A percentile compares a stretch with the other conserved stretches of the same genome.
These are phyloP conservation scores for Orchestia grillus DNA, from an alignment of 1,140 invertebrate genomes.

Conservation along the genomic window DNA sequence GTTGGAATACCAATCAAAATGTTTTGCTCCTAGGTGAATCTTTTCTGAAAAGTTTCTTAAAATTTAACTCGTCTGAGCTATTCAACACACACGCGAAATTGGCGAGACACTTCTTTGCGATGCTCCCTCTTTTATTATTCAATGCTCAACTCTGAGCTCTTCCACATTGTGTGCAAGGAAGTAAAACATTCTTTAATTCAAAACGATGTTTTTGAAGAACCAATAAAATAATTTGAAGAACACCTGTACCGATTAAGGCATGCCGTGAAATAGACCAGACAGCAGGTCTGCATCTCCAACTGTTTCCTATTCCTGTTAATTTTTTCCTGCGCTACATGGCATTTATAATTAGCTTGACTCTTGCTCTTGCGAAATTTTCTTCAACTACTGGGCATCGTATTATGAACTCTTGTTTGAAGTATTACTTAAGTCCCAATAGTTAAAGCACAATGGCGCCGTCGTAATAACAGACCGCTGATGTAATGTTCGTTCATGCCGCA, in stretches of 20 bases:
- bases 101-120: too few relatives aligned
- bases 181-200: too few relatives aligned
- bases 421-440: background rate
- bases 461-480: background rate
- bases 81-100: too few relatives aligned
- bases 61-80: too few relatives aligned
- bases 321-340: background rate
- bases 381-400: background rate
- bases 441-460: background rate
- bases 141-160: too few relatives aligned
- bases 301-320: background rate
- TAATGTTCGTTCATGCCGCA: background rate
- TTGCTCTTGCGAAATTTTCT: background rate
- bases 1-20: background rate
- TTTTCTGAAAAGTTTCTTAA: too few relatives aligned
- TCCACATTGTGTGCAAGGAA: too few relatives aligned
- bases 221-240: too few relatives aligned
- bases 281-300: background rate
- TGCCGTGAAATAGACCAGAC: background rate
- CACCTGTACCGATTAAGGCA: too few relatives aligned
- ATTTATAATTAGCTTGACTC: background rate
- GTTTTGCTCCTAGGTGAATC: background rate
- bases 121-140: too few relatives aligned
- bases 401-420: background rate
- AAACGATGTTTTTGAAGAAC: too few relatives aligned